These are phyloP conservation scores for Euphydryas editha DNA, from an alignment of 2,888 invertebrate genomes.

Conservation along the genomic window DNA sequence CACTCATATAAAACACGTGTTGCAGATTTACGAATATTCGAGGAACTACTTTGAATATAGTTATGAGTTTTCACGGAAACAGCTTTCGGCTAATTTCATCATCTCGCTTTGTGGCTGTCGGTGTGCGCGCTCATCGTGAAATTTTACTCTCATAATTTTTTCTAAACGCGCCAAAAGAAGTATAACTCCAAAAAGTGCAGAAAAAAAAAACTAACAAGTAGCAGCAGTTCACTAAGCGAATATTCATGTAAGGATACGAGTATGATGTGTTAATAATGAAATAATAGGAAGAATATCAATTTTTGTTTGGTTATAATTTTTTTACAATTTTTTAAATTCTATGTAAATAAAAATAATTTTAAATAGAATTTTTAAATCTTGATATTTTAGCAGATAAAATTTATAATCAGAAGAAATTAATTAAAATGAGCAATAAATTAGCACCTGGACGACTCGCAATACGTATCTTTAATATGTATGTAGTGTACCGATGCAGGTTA, in stretches of 20 bases:
- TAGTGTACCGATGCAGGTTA: constrained; percentile 6
- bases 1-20: no score
- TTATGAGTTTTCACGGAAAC: no score
- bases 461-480: background rate
- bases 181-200: no score
- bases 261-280: background rate
- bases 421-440: background rate
- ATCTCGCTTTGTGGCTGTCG: no score
- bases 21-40: no score
- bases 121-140: no score
- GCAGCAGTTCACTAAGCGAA: background rate
- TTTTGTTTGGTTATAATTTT: no score
- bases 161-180: no score
- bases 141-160: no score
- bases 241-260: background rate
- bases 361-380: background rate
- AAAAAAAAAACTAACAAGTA: no score
- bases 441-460: background rate
- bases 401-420: background rate
- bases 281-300: background rate
- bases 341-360: background rate
- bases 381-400: background rate
- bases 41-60: no score
- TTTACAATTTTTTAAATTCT: background rate
- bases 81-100: no score